Percentiles rank a stretch among this genome's conserved stretches.
phyloP scores from a whole-genome alignment of 2,797 vertebrate genomes.

The Carapus acus region DNA sequence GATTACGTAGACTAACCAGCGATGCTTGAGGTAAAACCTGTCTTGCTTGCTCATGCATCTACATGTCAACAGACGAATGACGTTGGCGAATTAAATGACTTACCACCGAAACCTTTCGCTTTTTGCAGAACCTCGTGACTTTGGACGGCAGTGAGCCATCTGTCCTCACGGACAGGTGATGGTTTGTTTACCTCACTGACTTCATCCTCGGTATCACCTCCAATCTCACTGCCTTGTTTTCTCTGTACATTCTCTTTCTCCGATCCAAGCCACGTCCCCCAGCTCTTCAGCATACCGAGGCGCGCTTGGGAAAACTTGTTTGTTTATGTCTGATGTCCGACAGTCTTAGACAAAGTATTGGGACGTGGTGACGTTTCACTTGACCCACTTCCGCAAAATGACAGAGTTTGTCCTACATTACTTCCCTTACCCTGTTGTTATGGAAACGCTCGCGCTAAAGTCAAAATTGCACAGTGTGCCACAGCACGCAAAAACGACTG shows the following conservation, averaged over 20 bases:
- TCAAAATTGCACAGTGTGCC: neutral
- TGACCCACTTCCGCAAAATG: constrained; percentile 52
- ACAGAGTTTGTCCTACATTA: constrained; percentile 26
- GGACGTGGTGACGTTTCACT: constrained; percentile 21
- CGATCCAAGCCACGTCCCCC: constrained; percentile 52
- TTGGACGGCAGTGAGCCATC: neutral
- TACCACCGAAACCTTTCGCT: constrained; percentile 54
- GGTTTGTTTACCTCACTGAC: constrained; percentile 28
- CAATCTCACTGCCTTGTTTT: constrained; percentile 9
- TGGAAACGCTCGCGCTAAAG: constrained; percentile 28
- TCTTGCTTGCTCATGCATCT: no score
- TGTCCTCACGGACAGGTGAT: neutral
- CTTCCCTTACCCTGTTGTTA: constrained; percentile 43
- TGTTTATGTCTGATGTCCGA: neutral
- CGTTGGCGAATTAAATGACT: no score
- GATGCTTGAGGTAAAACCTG: no score
- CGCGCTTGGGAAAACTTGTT: neutral
- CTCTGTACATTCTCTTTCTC: constrained; percentile 32
- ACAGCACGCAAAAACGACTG: neutral
- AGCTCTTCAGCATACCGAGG: constrained; percentile 54
- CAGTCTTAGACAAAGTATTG: neutral
- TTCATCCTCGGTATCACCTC: constrained; percentile 9
- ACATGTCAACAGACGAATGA: no score
- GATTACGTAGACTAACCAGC: no score
- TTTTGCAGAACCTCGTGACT: constrained; percentile 26